Evolutionary conservation across 2,113 vertebrate genomes (phyloP).

Genomic region (Gymnocephalus cernua): DNA sequence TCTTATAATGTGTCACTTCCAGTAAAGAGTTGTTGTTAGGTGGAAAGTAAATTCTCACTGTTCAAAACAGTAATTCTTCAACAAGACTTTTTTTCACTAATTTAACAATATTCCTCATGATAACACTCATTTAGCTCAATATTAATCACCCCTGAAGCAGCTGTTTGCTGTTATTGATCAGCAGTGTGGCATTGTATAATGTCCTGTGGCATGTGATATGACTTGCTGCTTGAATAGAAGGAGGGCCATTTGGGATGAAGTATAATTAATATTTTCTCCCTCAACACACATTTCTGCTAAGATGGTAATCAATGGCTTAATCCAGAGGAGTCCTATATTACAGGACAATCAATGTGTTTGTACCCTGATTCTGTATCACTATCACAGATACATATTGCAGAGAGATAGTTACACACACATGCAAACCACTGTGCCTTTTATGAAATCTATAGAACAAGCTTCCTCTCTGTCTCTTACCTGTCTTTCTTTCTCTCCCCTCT

Average conservation of each 20-base stretch:
- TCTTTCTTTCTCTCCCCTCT: background rate
- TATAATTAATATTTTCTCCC: conserved; percentile 74
- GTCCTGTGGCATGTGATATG: conserved; percentile 47
- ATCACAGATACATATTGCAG: conserved; percentile 14
- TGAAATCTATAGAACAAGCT: background rate
- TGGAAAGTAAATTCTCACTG: conserved; percentile 18
- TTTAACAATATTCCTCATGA: background rate
- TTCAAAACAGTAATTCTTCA: background rate
- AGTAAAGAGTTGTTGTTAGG: conserved; percentile 9
- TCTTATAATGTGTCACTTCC: conserved; percentile 21
- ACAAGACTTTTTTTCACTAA: conserved; percentile 4
- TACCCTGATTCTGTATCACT: conserved; percentile 31
- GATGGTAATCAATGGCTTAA: conserved; percentile 76
- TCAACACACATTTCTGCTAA: conserved; percentile 54
- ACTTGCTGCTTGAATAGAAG: conserved; percentile 49
- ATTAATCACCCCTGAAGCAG: conserved; percentile 41
- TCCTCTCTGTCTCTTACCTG: background rate
- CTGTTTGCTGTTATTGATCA: conserved; percentile 55
- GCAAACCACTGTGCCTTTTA: background rate
- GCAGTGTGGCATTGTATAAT: conserved; percentile 30
- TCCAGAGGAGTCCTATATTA: conserved; percentile 64
- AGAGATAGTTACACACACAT: background rate
- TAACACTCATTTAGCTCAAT: background rate
- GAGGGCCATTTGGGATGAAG: conserved; percentile 45
- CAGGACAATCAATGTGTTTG: conserved; percentile 58